These are phyloP conservation scores for Pempheris klunzingeri DNA, from an alignment of 2,797 vertebrate genomes.

Conservation along the genomic window DNA sequence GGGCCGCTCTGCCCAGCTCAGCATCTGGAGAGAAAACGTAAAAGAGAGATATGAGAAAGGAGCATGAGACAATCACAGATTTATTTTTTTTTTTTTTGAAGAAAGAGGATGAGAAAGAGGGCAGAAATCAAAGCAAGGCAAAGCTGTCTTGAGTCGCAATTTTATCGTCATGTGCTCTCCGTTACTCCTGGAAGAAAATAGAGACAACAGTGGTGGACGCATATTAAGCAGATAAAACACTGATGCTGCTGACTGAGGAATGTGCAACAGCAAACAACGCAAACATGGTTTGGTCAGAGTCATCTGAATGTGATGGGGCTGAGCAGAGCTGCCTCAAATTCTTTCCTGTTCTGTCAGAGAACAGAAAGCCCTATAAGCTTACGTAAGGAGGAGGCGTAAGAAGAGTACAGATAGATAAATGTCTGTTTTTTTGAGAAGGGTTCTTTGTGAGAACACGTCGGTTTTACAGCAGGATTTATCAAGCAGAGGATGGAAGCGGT, in stretches of 20 bases:
- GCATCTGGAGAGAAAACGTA: constrained; percentile 57
- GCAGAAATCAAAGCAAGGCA: constrained; percentile 25
- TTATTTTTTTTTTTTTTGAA: constrained; percentile 19
- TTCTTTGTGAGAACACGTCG: constrained; percentile 59
- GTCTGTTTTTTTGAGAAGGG: constrained; percentile 33
- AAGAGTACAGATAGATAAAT: constrained; percentile 14
- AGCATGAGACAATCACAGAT: constrained; percentile 30
- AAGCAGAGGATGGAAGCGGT: constrained; percentile 68
- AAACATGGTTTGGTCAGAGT: constrained; percentile 58
- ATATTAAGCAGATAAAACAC: constrained; percentile 56
- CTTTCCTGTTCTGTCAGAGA: constrained; percentile 45
- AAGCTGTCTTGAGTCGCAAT: constrained; percentile 23
- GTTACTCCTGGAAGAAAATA: constrained; percentile 31
- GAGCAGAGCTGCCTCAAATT: constrained; percentile 53
- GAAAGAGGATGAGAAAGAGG: constrained; percentile 12
- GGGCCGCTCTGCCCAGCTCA: constrained; percentile 50
- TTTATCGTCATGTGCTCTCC: background rate
- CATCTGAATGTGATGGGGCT: constrained; percentile 48
- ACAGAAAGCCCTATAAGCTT: constrained; percentile 33
- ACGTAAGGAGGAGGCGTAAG: constrained; percentile 1
- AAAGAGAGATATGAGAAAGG: constrained; percentile 24
- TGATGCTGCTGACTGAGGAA: constrained; percentile 66
- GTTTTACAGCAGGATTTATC: constrained; percentile 70
- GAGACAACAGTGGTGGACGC: constrained; percentile 30
- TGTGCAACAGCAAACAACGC: constrained; percentile 58